These are phyloP conservation scores for Candoia aspera DNA, from an alignment of 2,113 vertebrate genomes.

Conservation along the genomic window DNA sequence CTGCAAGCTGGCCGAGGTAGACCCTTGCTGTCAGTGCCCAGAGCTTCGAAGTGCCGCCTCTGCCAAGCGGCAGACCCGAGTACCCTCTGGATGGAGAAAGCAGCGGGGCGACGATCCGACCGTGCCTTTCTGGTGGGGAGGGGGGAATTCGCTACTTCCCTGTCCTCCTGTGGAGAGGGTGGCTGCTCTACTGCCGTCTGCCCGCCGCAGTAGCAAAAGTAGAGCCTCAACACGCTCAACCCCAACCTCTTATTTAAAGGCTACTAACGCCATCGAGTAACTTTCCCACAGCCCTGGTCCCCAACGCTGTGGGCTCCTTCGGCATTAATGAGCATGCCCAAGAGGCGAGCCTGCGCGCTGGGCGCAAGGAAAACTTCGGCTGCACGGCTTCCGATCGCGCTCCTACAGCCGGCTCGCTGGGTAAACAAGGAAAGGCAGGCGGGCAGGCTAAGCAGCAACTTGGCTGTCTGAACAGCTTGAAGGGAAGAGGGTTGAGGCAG, in stretches of 20 bases:
- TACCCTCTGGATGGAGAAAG: not conserved
- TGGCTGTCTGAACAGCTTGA: not conserved
- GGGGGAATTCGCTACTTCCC: not conserved
- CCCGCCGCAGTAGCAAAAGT: not conserved
- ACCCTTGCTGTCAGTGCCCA: not conserved
- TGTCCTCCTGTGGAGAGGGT: not conserved
- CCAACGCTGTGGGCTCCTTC: not conserved
- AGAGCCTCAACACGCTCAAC: not conserved
- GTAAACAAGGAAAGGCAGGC: not conserved
- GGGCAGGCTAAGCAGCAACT: not conserved
- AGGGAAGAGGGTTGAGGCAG: not conserved
- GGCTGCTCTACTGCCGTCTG: not conserved
- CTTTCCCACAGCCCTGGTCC: slow-evolving; percentile 20
- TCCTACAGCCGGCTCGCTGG: not conserved
- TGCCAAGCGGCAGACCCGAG: not conserved
- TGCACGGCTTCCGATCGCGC: not conserved
- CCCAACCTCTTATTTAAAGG: slow-evolving; percentile 1
- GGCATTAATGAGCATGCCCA: not conserved
- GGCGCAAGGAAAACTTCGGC: not conserved
- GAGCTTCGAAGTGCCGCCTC: not conserved
- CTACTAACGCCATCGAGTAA: slow-evolving; percentile 31
- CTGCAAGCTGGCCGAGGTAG: not conserved
- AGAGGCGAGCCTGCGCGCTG: slow-evolving; percentile 13
- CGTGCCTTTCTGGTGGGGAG: not conserved
- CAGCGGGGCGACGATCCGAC: not conserved